Conservation (phyloP, 2,113 vertebrate species). For the Tetrao urogallus region DNA sequence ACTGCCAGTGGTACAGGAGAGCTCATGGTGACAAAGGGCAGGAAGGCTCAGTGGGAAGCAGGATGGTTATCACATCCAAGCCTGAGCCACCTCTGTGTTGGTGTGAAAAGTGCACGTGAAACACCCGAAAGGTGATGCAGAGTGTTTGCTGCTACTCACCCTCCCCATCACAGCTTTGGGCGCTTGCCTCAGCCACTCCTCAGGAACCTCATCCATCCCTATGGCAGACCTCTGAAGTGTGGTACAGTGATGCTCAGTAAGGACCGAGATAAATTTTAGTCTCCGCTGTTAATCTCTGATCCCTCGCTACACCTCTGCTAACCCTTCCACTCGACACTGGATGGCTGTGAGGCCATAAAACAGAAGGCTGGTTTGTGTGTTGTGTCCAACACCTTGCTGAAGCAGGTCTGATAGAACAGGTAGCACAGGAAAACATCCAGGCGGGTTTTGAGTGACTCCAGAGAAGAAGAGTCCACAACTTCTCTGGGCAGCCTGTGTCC, state of each 20-base stretch:
- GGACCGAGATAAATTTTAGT: neutral
- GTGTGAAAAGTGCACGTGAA: rapidly evolving
- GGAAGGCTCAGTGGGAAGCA: neutral
- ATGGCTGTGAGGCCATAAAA: neutral
- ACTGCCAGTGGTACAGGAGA: rapidly evolving
- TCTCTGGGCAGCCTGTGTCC: too few species aligned
- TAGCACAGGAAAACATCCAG: too few species aligned
- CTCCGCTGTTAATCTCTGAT: neutral
- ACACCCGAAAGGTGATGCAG: rapidly evolving
- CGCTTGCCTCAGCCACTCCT: rapidly evolving
- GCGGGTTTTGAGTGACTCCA: too few species aligned
- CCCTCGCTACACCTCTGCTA: neutral
- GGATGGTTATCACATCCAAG: rapidly evolving
- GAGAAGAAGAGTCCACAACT: too few species aligned
- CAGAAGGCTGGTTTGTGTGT: neutral
- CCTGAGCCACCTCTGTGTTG: neutral
- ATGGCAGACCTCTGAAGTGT: rapidly evolving
- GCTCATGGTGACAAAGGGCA: rapidly evolving
- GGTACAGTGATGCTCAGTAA: rapidly evolving
- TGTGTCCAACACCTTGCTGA: neutral
- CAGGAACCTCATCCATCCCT: neutral
- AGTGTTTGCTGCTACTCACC: rapidly evolving
- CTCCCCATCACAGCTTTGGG: rapidly evolving
- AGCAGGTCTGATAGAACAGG: too few species aligned
- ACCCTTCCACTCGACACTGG: rapidly evolving